These are phyloP conservation scores for Macaria notata DNA, from an alignment of 2,888 invertebrate species.

Conservation along the genomic window DNA sequence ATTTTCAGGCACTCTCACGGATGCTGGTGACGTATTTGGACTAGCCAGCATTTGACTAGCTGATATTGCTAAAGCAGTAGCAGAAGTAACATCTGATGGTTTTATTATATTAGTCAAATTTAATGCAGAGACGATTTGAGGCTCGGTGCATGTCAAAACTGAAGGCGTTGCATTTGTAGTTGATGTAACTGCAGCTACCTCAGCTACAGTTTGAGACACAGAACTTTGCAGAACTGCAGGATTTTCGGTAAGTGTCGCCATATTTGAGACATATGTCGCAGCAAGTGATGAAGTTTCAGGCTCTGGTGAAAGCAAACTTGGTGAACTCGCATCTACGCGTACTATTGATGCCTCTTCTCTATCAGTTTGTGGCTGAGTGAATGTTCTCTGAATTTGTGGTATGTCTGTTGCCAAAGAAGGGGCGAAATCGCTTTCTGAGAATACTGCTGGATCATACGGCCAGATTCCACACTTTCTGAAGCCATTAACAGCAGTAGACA, in stretches of 20 bases:
- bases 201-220: too few relatives aligned
- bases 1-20: background rate
- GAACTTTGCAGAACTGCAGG: too few relatives aligned
- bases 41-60: background rate
- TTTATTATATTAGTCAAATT: too few relatives aligned
- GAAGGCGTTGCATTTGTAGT: too few relatives aligned
- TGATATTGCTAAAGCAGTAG: background rate
- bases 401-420: conserved; percentile 8
- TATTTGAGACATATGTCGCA: too few relatives aligned
- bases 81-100: too few relatives aligned
- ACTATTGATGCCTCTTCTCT: background rate
- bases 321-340: background rate
- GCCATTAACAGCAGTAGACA: conserved; percentile 33
- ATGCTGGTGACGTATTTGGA: background rate
- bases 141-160: too few relatives aligned
- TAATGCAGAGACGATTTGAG: too few relatives aligned
- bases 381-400: conserved; percentile 1
- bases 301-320: background rate
- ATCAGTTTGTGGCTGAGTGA: background rate
- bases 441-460: conserved; percentile 33
- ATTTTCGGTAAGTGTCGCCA: too few relatives aligned
- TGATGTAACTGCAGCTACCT: too few relatives aligned
- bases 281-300: too few relatives aligned
- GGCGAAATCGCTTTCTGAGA: conserved; percentile 30
- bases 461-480: conserved; percentile 16